phyloP scores from a whole-genome alignment of 2,113 vertebrate genomes.

The Hepsetus odoe region DNA sequence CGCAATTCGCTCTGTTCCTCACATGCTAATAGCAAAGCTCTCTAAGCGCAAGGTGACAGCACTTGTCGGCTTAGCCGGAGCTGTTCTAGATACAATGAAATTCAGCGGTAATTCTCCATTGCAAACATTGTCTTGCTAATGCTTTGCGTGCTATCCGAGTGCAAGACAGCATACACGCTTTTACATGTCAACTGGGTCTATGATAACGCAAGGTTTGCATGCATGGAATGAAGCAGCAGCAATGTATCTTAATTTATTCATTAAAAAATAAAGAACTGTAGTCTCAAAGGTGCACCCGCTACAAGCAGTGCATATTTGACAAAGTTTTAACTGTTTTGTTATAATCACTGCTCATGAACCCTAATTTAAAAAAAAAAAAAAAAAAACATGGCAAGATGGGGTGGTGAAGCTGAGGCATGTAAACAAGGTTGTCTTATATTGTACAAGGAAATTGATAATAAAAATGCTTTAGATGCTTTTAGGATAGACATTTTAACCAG shows the following conservation, averaged over 20 bases:
- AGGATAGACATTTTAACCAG: too few species aligned
- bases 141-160: neutral
- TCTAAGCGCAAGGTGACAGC: constrained; percentile 43
- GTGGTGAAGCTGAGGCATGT: neutral
- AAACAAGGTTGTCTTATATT: neutral
- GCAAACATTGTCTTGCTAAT: constrained; percentile 49
- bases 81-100: constrained; percentile 67
- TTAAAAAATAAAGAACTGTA: neutral
- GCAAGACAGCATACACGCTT: constrained; percentile 9
- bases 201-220: constrained; percentile 47
- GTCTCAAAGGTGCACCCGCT: constrained; percentile 3
- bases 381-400: neutral
- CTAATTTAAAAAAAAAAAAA: neutral
- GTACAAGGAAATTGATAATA: too few species aligned
- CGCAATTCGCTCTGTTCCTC: constrained; percentile 23
- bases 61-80: constrained; percentile 65
- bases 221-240: neutral
- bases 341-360: neutral
- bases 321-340: neutral
- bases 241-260: neutral
- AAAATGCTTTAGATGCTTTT: too few species aligned
- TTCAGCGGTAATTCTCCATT: constrained; percentile 60
- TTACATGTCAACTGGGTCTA: constrained; percentile 14
- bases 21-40: constrained; percentile 51
- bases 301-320: constrained; percentile 8